Base-by-base conservation (phyloP, 2,113 vertebrate genomes). In the Cnemophilus loriae region DNA sequence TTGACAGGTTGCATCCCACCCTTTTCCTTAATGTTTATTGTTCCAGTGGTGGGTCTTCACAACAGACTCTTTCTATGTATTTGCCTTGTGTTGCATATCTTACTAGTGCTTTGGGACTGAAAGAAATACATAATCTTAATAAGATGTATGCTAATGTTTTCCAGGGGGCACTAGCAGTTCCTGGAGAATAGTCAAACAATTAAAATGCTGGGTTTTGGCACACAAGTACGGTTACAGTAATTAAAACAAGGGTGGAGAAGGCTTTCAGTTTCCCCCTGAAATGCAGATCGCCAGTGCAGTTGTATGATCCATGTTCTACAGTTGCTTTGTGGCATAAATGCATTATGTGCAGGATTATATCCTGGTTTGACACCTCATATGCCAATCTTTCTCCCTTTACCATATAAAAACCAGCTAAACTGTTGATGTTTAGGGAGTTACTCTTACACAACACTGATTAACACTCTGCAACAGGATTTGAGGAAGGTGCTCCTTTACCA, bases 261-360 rank as follows among this genome's bases (percentile, higher is more conserved):
- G 19, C 53, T 87, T 93, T 57, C 44, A 22, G 8, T 84, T 92
- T 93, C 44, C 22, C 49, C 47, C 37, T 2, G 4, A 90, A 65
- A 17, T 55, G 50, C 53, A 78, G 44, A 57, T 83, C 2, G 1
- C 50, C 0, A 0, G 44, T 0, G 0, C 33, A 73, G 20, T 52
- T 79, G 53, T 71, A 41, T 0, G 0, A 39, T 64, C 64, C 26
- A 6, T 49, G 37, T 53, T 52, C 26, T 84, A 15, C 1, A 16
- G 33, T 71, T 0, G 0, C 16, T 87, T 85, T 80, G 20, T 71
- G 53, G 16, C n/a, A 61, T 68, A 49, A 85, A 64, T 5, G 18
- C 6, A 3, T 81, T 49, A 50, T 22, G 30, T 3, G 1, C 1
- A 4, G 63, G 53, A 39, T 77, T 70, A n/a, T 80, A 57, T 42